Evolutionary conservation across 2,888 invertebrate genomes (phyloP).

Genomic region (Scotopteryx bipunctaria): DNA sequence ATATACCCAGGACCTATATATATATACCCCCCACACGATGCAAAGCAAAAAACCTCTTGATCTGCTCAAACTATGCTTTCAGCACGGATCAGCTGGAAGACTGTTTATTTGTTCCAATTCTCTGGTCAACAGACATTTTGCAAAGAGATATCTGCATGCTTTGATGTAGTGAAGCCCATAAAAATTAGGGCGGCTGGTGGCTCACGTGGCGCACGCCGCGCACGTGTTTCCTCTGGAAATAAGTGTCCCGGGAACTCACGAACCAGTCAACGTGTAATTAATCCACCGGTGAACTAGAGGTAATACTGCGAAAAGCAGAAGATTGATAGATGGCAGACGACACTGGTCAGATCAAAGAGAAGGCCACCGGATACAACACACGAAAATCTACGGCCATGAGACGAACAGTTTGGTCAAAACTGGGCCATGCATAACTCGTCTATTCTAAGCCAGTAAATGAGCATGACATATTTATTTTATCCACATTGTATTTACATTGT

Average conservation of each 20-base stretch:
- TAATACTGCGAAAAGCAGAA: conserved; percentile 39
- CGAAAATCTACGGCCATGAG: conserved; percentile 52
- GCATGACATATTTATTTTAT: conserved; percentile 58
- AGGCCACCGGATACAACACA: conserved; percentile 57
- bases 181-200: conserved; percentile 40
- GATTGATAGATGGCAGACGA: conserved; percentile 54
- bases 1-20: conserved; percentile 36
- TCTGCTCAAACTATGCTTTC: conserved; percentile 1
- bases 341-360: conserved; percentile 65
- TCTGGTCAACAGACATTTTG: conserved; percentile 1
- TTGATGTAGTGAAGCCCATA: conserved; percentile 28
- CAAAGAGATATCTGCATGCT: conserved; percentile 5
- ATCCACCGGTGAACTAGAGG: conserved; percentile 42
- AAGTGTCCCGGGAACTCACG: conserved; percentile 56
- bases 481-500: conserved; percentile 59
- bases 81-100: background rate
- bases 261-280: conserved; percentile 48
- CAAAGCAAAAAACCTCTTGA: conserved; percentile 20
- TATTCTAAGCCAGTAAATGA: conserved; percentile 62
- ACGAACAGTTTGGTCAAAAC: conserved; percentile 55
- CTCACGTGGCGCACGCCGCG: conserved; percentile 42
- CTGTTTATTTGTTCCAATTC: background rate
- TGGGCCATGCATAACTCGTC: conserved; percentile 69
- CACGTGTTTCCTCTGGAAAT: conserved; percentile 65
- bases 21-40: no score